A percentile compares a stretch with the other conserved stretches of the same genome.
Evolutionary conservation across 2,113 vertebrate genomes (phyloP).

Genomic region (Merops nubicus): DNA sequence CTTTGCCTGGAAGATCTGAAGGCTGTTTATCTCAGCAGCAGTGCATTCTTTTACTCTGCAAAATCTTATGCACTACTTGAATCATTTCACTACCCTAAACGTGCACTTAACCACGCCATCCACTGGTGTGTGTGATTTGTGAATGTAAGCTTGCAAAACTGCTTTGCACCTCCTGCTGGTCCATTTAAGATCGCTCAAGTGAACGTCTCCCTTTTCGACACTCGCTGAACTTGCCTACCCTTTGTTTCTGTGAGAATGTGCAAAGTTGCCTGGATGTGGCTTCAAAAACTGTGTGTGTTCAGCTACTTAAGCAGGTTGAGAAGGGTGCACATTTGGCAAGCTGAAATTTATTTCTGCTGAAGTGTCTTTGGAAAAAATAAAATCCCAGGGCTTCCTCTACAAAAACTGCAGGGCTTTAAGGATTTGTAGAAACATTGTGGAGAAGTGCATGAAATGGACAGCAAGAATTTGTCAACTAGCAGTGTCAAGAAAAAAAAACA

Average conservation of each 20-base stretch:
- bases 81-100: background rate
- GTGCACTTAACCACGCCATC: background rate
- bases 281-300: background rate
- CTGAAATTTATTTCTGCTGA: background rate
- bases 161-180: background rate
- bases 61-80: background rate
- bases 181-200: background rate
- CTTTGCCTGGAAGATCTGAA: background rate
- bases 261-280: background rate
- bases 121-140: background rate
- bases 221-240: background rate
- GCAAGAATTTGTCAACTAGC: background rate
- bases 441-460: background rate
- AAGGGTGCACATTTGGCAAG: background rate
- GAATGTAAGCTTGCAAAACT: background rate
- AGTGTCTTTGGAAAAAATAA: background rate
- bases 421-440: background rate
- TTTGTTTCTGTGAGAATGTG: background rate
- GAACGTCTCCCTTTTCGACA: background rate
- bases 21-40: background rate
- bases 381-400: background rate
- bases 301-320: background rate
- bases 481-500: too few species aligned
- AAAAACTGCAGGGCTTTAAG: background rate
- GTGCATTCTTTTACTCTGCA: background rate